Base-by-base conservation (phyloP, 2,888 invertebrate species). In the Brachypalpus laphriformis region DNA sequence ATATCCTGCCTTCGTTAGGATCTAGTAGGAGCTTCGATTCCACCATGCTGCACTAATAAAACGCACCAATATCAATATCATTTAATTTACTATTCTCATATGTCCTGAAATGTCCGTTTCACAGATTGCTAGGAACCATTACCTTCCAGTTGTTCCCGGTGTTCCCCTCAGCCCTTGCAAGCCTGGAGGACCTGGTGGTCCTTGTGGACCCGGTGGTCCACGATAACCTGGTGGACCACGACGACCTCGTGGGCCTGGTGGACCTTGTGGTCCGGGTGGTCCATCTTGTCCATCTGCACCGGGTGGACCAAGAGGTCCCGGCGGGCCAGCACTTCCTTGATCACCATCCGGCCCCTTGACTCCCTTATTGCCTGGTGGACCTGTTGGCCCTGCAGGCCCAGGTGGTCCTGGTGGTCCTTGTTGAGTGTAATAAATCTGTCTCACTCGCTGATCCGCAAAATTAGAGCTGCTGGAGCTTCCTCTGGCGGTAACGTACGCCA, bases 401-500 rank as follows among this genome's bases (percentile, higher is more conserved):
- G 88, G 87, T 2, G 87, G 88, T 61, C 89, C 89, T 3, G 89
- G 88, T 28, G 87, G 87, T 28, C 88, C 89, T 66, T 87, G 87
- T 31, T 87, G 87, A n/a, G 87, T 87, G 47, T 87, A 88, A 47
- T 87, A 88, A 16, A 87, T 66, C 61, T 80, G 82, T n/a, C 57
- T 59, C 1, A 20, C n/a, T 1, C 37, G 11, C 0, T 7, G 0
- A 54, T 16, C 68, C 9, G 25, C n/a, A n/a, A 18, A 28, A 9
- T 42, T 25, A 6, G 22, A 8, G 11, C 37, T 18, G 20, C 57
- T 14, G 3, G 25, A 14, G 34, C 51, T 5, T 1, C 68, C 75
- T 8, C 40, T 70, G 22, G 68, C 75, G 9, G 61, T 37, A 22
- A 63, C 81, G n/a, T 54, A 75, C 2, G 42, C 61, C 18, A 81